These are phyloP conservation scores for Coregonus sp. DNA, from an alignment of 2,797 vertebrate genomes.

Conservation along the genomic window DNA sequence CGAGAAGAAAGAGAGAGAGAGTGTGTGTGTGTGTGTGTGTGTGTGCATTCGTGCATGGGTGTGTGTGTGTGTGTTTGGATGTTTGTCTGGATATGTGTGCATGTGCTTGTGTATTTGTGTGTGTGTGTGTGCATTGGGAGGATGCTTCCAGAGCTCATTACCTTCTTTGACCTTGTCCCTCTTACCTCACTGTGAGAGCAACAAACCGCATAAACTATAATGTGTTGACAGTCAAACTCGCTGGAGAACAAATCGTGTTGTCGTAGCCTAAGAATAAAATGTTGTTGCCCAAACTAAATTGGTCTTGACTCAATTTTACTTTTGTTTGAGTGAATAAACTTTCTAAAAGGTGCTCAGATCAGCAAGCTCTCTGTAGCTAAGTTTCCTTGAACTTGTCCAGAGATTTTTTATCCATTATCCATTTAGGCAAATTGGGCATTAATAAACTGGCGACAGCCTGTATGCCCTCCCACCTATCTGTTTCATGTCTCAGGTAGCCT, in stretches of 20 bases:
- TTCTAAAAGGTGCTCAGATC: too few relatives aligned
- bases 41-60: too few relatives aligned
- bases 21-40: neutral
- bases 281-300: neutral
- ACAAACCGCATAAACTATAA: slow-evolving; percentile 35
- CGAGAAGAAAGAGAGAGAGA: neutral
- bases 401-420: too few relatives aligned
- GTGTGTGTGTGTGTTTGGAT: neutral
- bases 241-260: slow-evolving; percentile 48
- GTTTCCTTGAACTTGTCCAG: too few relatives aligned
- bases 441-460: too few relatives aligned
- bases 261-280: slow-evolving; percentile 33
- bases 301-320: neutral
- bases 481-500: too few relatives aligned
- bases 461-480: too few relatives aligned
- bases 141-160: neutral
- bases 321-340: neutral
- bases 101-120: neutral
- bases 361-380: too few relatives aligned
- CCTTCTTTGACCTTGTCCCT: slow-evolving; percentile 44
- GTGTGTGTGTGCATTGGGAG: neutral
- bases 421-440: too few relatives aligned
- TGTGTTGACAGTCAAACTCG: slow-evolving; percentile 45
- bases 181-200: slow-evolving; percentile 11
- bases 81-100: neutral